A percentile compares a stretch with the other conserved stretches of the same genome.
Conservation (phyloP, 2,888 invertebrate genomes). For the Rugalucina vietnamica region DNA sequence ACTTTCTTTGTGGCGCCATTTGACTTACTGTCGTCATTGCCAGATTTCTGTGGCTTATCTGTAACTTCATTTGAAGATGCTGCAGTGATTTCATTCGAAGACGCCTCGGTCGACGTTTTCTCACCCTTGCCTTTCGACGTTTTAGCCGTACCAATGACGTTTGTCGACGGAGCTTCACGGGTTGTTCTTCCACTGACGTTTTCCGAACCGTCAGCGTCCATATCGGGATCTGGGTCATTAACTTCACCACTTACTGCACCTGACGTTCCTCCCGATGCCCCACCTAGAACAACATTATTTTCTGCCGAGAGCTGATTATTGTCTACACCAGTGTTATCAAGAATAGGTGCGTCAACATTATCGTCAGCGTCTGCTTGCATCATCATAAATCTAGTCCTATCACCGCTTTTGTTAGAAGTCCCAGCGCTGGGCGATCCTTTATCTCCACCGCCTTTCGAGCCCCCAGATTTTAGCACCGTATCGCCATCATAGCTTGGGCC, state of each 20-base stretch:
- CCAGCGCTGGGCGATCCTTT: not conserved
- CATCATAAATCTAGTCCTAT: not conserved
- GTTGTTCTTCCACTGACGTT: not conserved
- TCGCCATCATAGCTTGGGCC: conserved; percentile 25
- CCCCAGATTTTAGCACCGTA: not conserved
- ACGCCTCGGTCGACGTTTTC: not conserved
- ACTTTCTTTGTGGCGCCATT: too few species aligned
- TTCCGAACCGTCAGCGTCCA: not conserved
- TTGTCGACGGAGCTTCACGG: not conserved
- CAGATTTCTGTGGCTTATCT: not conserved
- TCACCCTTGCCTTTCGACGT: not conserved
- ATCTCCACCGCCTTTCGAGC: not conserved
- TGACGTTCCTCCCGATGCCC: not conserved
- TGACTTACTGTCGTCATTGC: not conserved
- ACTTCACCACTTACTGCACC: not conserved
- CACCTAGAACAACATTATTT: not conserved
- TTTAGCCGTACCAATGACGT: not conserved
- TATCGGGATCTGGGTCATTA: not conserved
- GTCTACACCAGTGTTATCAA: not conserved
- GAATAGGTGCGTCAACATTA: not conserved
- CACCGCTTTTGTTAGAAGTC: not conserved
- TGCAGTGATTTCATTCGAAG: not conserved
- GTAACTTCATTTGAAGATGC: not conserved
- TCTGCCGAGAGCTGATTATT: not conserved
- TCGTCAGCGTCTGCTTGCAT: not conserved